These are phyloP conservation scores for Drosophila truncata DNA, from an alignment of 1,140 invertebrate species.

Conservation along the genomic window DNA sequence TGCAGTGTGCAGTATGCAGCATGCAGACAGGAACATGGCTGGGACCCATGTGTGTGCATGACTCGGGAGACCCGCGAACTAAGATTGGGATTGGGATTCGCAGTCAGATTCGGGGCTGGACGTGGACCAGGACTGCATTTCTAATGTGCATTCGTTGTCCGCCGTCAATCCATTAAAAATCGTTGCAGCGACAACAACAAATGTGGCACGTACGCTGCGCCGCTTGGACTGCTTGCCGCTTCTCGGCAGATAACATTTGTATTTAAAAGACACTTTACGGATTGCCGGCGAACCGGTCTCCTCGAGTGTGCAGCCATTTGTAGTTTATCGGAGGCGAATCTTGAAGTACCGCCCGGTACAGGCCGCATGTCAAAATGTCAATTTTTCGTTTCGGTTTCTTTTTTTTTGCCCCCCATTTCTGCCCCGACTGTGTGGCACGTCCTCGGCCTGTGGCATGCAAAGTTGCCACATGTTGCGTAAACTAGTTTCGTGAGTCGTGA, in stretches of 20 bases:
- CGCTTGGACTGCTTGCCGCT: slow-evolving; percentile 8
- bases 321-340: slow-evolving; percentile 79
- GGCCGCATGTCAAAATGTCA: slow-evolving; percentile 80
- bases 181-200: slow-evolving; percentile 63
- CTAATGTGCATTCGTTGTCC: slow-evolving; percentile 79
- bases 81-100: not conserved
- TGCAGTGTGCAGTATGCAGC: not conserved
- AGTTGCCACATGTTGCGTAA: slow-evolving; percentile 83
- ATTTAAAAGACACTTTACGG: slow-evolving; percentile 81
- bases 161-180: slow-evolving; percentile 81
- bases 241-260: slow-evolving; percentile 72
- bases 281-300: slow-evolving; percentile 43
- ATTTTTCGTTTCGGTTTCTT: slow-evolving; percentile 63
- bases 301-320: slow-evolving; percentile 67
- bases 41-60: slow-evolving; percentile 52
- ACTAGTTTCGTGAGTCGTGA: slow-evolving; percentile 73
- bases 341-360: slow-evolving; percentile 72
- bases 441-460: slow-evolving; percentile 72
- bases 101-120: slow-evolving; percentile 6
- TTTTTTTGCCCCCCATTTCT: not conserved
- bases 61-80: slow-evolving; percentile 38
- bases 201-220: slow-evolving; percentile 60
- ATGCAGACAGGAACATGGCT: slow-evolving; percentile 37
- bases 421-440: slow-evolving; percentile 43
- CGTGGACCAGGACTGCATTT: slow-evolving; percentile 56